phyloP scores from a whole-genome alignment of 2,113 vertebrate genomes.

The Callocephalon fimbriatum region DNA sequence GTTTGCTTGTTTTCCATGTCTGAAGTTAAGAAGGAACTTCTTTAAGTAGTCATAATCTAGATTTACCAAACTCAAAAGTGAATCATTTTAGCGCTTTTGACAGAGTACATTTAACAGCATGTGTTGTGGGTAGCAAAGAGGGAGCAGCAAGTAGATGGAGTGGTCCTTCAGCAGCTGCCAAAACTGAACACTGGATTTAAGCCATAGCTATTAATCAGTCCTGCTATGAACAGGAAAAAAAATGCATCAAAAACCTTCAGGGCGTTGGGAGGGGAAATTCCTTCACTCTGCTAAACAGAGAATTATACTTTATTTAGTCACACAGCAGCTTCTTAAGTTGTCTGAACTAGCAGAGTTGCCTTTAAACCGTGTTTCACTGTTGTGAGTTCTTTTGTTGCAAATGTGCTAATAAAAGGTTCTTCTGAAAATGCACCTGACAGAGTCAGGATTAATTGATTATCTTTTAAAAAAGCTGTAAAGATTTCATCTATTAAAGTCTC shows the following conservation, averaged over 20 bases:
- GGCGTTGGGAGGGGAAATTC: constrained; percentile 11
- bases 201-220: constrained; percentile 51
- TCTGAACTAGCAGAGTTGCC: background rate
- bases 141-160: constrained; percentile 29
- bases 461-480: background rate
- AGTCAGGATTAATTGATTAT: background rate
- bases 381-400: background rate
- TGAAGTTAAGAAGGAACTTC: background rate
- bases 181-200: constrained; percentile 18
- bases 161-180: constrained; percentile 19
- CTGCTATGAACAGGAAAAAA: background rate
- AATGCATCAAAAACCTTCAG: constrained; percentile 29
- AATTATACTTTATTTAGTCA: constrained; percentile 35
- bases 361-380: background rate
- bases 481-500: background rate
- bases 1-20: background rate
- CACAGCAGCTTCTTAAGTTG: background rate
- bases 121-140: background rate
- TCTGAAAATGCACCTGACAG: background rate
- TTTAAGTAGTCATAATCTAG: background rate
- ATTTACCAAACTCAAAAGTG: background rate
- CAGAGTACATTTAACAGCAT: background rate
- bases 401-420: background rate
- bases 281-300: background rate
- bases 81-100: background rate